phyloP scores from a whole-genome alignment of 2,113 vertebrate species.

The Elephantulus edwardii region DNA sequence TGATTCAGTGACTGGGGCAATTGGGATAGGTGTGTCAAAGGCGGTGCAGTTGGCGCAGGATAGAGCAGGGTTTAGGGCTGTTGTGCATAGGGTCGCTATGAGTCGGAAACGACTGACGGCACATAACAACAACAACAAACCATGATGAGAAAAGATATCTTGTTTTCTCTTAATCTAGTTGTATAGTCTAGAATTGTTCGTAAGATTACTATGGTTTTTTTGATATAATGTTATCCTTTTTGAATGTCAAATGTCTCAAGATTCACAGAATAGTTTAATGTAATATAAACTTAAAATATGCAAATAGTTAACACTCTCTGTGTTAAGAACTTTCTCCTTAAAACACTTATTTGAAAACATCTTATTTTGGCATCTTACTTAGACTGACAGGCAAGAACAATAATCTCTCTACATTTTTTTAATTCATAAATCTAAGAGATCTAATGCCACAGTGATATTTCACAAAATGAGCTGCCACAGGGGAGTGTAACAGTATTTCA shows the following conservation, averaged over 20 bases:
- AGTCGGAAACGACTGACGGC: too few species aligned
- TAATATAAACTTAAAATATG: not conserved
- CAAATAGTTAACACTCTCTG: not conserved
- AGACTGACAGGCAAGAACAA: not conserved
- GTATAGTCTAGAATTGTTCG: not conserved
- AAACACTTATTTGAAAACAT: not conserved
- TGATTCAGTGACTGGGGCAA: too few species aligned
- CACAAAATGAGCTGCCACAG: not conserved
- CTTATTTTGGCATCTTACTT: not conserved
- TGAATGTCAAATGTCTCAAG: not conserved
- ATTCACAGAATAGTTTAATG: not conserved
- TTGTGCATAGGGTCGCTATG: too few species aligned
- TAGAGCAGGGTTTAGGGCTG: too few species aligned
- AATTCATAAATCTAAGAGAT: constrained; percentile 23
- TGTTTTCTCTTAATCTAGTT: not conserved
- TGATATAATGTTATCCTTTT: not conserved
- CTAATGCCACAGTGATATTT: constrained; percentile 48
- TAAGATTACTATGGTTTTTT: not conserved
- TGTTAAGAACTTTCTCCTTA: not conserved
- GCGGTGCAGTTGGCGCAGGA: too few species aligned
- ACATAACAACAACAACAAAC: too few species aligned
- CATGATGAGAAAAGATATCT: not conserved
- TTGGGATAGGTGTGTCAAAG: too few species aligned
- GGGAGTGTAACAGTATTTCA: not conserved
- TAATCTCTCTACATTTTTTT: constrained; percentile 16